A percentile compares a stretch with the other conserved stretches of the same genome.
Evolutionary conservation across 1,140 invertebrate species (phyloP).

Genomic region (Oreohelix idahoensis): DNA sequence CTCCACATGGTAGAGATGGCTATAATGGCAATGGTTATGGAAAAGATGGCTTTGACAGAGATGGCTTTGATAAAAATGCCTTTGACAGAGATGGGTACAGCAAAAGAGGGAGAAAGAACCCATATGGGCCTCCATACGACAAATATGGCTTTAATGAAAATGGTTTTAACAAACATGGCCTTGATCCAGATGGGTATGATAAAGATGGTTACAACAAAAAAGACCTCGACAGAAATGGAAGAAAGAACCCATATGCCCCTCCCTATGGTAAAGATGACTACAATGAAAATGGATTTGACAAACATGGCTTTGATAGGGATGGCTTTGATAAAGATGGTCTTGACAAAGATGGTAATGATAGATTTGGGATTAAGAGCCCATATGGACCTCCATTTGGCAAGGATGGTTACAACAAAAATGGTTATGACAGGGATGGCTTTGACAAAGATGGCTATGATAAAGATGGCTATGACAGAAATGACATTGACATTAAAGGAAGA

Average conservation of each 20-base stretch:
- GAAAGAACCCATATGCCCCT: neutral
- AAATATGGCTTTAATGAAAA: slow-evolving; percentile 5
- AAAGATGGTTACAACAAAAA: slow-evolving; percentile 4
- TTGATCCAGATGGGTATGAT: slow-evolving; percentile 4
- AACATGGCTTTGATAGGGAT: slow-evolving; percentile 3
- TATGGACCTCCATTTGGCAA: slow-evolving; percentile 8
- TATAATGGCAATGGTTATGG: neutral
- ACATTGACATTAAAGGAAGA: neutral
- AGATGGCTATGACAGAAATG: neutral
- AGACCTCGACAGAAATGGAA: neutral
- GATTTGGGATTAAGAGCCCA: neutral
- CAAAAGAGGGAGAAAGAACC: neutral
- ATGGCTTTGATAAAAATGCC: slow-evolving; percentile 1
- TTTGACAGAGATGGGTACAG: slow-evolving; percentile 6
- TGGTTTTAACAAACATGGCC: slow-evolving; percentile 6
- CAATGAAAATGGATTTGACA: slow-evolving; percentile 7
- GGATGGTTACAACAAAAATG: neutral
- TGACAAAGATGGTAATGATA: slow-evolving; percentile 12
- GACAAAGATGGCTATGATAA: slow-evolving; percentile 6
- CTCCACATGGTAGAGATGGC: neutral
- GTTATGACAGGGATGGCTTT: neutral
- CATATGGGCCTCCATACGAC: neutral
- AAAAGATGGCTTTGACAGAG: neutral
- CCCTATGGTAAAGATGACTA: neutral
- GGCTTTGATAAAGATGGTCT: neutral